A percentile compares a stretch with the other conserved stretches of the same genome.
Conservation (phyloP, 2,888 invertebrate species). For the Tetranychus piercei region DNA sequence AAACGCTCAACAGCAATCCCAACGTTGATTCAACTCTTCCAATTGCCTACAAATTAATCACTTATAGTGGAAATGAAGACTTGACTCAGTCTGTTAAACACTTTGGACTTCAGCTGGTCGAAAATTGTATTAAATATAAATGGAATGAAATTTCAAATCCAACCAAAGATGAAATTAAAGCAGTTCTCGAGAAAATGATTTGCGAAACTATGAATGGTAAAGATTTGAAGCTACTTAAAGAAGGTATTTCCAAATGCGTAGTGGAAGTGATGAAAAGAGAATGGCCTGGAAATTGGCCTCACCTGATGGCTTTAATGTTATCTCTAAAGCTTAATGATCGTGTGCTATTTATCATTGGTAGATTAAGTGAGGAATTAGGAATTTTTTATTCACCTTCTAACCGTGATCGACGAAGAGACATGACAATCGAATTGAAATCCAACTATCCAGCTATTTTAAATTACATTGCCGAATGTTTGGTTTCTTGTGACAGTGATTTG, state of each 20-base stretch:
- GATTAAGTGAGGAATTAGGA: constrained; percentile 50
- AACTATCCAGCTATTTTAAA: constrained; percentile 8
- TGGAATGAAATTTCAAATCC: constrained; percentile 56
- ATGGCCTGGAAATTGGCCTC: constrained; percentile 94
- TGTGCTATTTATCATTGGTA: constrained; percentile 65
- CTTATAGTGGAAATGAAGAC: not conserved
- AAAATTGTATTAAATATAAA: constrained; percentile 68
- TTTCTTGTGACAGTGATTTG: constrained; percentile 10
- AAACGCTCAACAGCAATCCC: not conserved
- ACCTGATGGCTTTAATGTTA: constrained; percentile 41
- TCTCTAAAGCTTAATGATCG: not conserved
- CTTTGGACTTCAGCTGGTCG: constrained; percentile 77
- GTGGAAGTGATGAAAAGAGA: constrained; percentile 92
- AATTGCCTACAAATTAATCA: constrained; percentile 3
- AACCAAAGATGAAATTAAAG: constrained; percentile 15
- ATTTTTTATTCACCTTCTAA: constrained; percentile 16
- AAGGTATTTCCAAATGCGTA: constrained; percentile 50
- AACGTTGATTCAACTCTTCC: not conserved
- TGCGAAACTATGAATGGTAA: not conserved
- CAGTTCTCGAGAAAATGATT: constrained; percentile 13
- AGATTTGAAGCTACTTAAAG: constrained; percentile 31
- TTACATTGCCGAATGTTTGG: constrained; percentile 17
- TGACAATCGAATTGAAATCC: constrained; percentile 14
- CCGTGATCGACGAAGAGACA: constrained; percentile 16
- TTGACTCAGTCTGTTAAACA: not conserved